Base-by-base conservation (phyloP, 2,113 vertebrate species). In the Grammomys surdaster region DNA sequence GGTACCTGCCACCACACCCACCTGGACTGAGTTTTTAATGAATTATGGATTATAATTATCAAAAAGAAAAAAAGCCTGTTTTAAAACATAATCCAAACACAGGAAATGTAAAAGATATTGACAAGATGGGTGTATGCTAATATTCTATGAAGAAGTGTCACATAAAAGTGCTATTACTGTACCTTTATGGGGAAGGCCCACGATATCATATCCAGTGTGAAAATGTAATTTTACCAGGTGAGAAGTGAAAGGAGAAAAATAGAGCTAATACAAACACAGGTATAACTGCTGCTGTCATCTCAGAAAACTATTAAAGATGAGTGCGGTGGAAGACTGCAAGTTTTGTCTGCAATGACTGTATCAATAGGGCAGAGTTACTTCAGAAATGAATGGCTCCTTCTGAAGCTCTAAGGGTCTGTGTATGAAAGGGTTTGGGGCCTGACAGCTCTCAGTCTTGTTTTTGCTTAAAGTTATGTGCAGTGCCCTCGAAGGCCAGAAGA, bases 371-470 rank as follows among this genome's bases (percentile, higher is more conserved):
- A 56, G 2, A 46, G 94, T 73, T 84, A 82, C 76, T 60, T 51
- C 60, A 36, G 73, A 96, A 94, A 97, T 91, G 43, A 90, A 58
- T 19, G 85, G 81, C 77, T 96, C 60, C 67, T 67, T 89, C 63
- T 73, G 46, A 94, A 94, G 65, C 40, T 90, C 22, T 65, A 51
- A 65, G 93, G 84, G 9, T 48, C 26, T 84, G 51, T 84, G n/a
- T 76, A 9, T 67, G n/a, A 78, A 26, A 48, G 56, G 78, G 95
- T 12, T 73, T 51, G 46, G 69, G 17, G 56, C 81, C 48, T 87
- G 86, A 65, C 73, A 95, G 60, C 28, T 46, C 40, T 17, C 46
- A 36, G 4, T 89, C 86, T 96, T 88, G 46, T 48, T 92, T 92
- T 97, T 89, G 43, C 76, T 88, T 82, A 58, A 93, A 58, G 46